Evolutionary conservation across 2,797 vertebrate species (phyloP).

Genomic region (Lepus townsendii): DNA sequence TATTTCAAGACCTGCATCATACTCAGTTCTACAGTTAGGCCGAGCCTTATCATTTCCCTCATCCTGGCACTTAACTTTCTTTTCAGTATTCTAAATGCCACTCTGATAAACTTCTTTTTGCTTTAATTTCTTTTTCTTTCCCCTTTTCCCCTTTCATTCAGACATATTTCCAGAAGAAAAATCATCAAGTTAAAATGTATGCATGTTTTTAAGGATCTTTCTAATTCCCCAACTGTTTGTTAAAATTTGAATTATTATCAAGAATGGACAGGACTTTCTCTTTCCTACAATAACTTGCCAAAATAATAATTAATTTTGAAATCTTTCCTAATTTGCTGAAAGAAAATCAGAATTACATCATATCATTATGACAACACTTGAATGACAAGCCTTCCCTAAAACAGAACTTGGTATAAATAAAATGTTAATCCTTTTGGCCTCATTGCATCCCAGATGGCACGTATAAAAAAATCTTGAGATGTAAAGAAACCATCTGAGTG

Average conservation of each 20-base stretch:
- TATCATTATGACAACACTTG: not conserved
- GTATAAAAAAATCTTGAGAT: constrained; percentile 67
- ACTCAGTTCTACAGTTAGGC: not conserved
- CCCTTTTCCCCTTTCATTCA: not conserved
- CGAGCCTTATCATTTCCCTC: not conserved
- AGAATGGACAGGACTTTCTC: not conserved
- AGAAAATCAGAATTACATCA: constrained; percentile 11
- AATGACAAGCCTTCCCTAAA: constrained; percentile 57
- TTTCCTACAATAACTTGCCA: constrained; percentile 36
- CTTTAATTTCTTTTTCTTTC: not conserved
- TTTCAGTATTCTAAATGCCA: not conserved
- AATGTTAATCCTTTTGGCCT: constrained; percentile 66
- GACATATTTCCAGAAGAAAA: constrained; percentile 61
- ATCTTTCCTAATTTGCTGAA: constrained; percentile 62
- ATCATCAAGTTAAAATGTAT: not conserved
- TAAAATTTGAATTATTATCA: not conserved
- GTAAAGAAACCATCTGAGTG: constrained; percentile 69
- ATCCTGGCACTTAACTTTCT: not conserved
- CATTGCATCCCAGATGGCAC: constrained; percentile 76
- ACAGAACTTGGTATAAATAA: constrained; percentile 70
- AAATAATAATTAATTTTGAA: constrained; percentile 59
- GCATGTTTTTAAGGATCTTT: not conserved
- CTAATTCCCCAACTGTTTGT: constrained; percentile 33
- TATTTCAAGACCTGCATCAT: not conserved
- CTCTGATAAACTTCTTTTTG: not conserved